These are phyloP conservation scores for Nicator chloris DNA, from an alignment of 2,113 vertebrate genomes.

Conservation along the genomic window DNA sequence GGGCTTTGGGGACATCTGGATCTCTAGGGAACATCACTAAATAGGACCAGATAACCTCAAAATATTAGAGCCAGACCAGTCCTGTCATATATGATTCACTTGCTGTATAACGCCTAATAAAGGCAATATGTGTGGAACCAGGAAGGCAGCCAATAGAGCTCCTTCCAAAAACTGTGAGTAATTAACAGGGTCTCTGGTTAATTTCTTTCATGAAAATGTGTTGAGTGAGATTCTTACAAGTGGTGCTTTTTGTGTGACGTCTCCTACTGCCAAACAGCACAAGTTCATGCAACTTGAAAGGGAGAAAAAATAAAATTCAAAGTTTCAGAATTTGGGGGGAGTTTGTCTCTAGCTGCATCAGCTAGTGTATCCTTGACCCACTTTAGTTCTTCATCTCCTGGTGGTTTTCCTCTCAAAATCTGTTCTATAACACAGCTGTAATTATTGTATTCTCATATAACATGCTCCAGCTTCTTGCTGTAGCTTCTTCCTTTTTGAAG, in stretches of 20 bases:
- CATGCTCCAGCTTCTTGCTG: background rate
- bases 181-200: conserved; percentile 51
- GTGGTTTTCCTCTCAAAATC: background rate
- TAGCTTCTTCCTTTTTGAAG: background rate
- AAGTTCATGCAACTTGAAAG: background rate
- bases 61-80: conserved; percentile 43
- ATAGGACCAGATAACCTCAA: conserved; percentile 44
- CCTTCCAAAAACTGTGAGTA: conserved; percentile 57
- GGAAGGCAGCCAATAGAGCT: conserved; percentile 49
- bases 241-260: background rate
- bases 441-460: background rate
- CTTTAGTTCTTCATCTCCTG: background rate
- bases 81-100: conserved; percentile 55
- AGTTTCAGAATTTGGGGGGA: background rate
- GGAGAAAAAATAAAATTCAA: background rate
- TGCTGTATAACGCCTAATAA: conserved; percentile 48
- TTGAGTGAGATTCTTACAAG: conserved; percentile 49
- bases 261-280: background rate
- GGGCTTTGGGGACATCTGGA: conserved; percentile 16
- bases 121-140: conserved; percentile 47
- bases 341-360: background rate
- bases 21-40: conserved; percentile 34
- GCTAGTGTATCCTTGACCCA: background rate
- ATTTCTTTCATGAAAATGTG: conserved; percentile 52
- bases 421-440: background rate